Conservation (phyloP, 2,888 invertebrate genomes). For the Malthinus flaveolus region DNA sequence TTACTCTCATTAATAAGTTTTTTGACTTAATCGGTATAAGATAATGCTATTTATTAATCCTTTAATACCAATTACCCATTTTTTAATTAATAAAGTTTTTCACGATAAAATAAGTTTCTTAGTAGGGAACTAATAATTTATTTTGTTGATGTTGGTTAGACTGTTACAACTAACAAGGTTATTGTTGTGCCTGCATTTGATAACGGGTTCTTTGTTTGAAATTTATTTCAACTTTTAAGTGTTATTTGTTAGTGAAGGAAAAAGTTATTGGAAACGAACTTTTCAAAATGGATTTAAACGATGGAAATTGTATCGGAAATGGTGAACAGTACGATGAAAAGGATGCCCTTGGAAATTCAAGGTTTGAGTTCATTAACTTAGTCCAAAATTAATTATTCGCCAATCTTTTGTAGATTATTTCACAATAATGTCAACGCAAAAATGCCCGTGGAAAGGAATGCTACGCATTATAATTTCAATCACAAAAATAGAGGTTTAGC, state of each 20-base stretch:
- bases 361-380: slow-evolving; percentile 33
- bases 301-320: slow-evolving; percentile 40
- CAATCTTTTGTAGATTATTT: slow-evolving; percentile 42
- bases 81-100: no score
- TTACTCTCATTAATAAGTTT: no score
- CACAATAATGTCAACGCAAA: slow-evolving; percentile 54
- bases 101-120: no score
- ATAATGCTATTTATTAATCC: no score
- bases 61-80: no score
- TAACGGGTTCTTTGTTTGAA: slow-evolving; percentile 4
- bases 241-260: neutral
- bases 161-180: no score
- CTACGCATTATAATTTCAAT: slow-evolving; percentile 84
- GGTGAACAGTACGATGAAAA: slow-evolving; percentile 35
- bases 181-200: neutral
- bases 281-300: slow-evolving; percentile 35
- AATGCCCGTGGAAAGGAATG: slow-evolving; percentile 71
- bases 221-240: neutral
- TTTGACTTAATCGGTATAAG: no score
- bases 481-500: slow-evolving; percentile 81
- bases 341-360: slow-evolving; percentile 44
- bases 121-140: no score
- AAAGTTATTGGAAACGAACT: neutral
- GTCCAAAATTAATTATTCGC: slow-evolving; percentile 3
- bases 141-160: no score